Evolutionary conservation across 2,113 vertebrate species (phyloP).

Genomic region (Alethe castanea): DNA sequence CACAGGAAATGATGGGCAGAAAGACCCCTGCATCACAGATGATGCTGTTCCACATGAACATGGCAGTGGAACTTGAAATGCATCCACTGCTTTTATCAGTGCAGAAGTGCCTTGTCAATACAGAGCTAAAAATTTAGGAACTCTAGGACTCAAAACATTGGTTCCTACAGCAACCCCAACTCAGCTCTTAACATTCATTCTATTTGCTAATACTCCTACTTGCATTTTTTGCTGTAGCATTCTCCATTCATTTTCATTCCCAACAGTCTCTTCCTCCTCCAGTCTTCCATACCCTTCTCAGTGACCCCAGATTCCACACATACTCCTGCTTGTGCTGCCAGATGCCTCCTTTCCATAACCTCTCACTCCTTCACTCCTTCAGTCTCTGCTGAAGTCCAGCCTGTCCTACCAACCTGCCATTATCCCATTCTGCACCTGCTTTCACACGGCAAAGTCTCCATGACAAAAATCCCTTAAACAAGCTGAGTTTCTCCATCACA

Average conservation of each 20-base stretch:
- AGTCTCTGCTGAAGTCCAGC: fast-evolving
- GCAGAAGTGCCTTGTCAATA: neutral
- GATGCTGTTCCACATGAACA: neutral
- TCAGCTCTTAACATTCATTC: neutral
- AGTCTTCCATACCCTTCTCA: neutral
- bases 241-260: neutral
- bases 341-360: neutral
- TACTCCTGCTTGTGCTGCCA: neutral
- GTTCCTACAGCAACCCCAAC: slow-evolving; percentile 31
- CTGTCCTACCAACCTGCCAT: neutral
- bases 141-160: neutral
- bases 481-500: neutral
- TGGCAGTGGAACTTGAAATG: neutral
- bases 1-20: neutral
- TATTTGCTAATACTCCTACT: neutral
- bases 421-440: neutral
- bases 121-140: neutral
- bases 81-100: neutral
- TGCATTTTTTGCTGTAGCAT: neutral
- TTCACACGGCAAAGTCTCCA: neutral
- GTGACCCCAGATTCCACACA: neutral
- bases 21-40: neutral
- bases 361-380: neutral
- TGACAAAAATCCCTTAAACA: neutral
- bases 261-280: neutral